These are phyloP conservation scores for Callosobruchus maculatus DNA, from an alignment of 2,888 invertebrate genomes.

Conservation along the genomic window DNA sequence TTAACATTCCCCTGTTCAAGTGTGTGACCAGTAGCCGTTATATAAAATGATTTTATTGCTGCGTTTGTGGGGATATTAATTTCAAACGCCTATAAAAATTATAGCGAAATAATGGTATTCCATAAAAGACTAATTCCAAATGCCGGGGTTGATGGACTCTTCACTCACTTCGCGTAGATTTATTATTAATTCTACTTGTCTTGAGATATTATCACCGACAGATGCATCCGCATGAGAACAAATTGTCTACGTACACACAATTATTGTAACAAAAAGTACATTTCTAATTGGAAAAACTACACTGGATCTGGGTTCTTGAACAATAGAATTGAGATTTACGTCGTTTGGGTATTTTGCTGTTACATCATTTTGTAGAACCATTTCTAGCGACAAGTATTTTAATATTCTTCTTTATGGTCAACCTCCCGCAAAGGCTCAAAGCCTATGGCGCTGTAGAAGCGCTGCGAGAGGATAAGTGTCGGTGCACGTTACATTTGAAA, in stretches of 20 bases:
- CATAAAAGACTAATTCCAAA: background rate
- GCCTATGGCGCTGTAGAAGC: too few relatives aligned
- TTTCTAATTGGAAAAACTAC: background rate
- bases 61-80: background rate
- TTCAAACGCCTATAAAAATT: background rate
- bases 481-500: too few relatives aligned
- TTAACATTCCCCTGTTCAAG: slow-evolving; percentile 1
- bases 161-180: background rate
- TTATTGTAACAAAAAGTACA: background rate
- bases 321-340: background rate
- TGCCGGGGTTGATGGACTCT: background rate
- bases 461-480: too few relatives aligned
- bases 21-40: background rate
- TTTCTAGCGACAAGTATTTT: too few relatives aligned
- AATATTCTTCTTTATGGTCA: too few relatives aligned
- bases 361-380: too few relatives aligned
- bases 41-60: background rate
- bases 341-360: too few relatives aligned
- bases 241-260: background rate
- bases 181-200: background rate
- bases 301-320: background rate
- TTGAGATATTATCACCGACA: background rate
- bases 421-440: too few relatives aligned
- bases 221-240: background rate
- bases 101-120: background rate